Evolutionary conservation across 1,140 invertebrate species (phyloP), one percentile per base, ranked within the genome.

Genomic region (Solen grandis): DNA sequence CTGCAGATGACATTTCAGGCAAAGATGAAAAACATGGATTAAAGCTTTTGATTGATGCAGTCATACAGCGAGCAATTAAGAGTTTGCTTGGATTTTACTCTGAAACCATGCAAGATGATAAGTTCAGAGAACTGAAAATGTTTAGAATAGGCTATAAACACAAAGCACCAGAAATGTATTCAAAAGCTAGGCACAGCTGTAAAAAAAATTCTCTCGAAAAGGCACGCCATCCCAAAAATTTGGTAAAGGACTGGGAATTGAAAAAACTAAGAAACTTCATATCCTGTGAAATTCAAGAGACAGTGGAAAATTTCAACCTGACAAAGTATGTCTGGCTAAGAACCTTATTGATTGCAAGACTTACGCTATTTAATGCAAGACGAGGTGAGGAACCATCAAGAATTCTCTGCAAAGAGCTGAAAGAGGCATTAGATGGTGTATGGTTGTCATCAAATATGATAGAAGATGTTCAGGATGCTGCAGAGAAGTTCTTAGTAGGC

Each of bases 401-500:
- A 52, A 60, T 79, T 14, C 46, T 78, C 31, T 19, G 57, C 29
- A 16, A 65, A 63, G 57, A 83, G 27, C 79, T 33, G 74, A 35
- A 68, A 55, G 74, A 78, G 65, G 81, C 81, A 5, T 35, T 50
- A 22, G 75, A 75, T 66, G 33, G 46, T 2, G 57, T 60, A 22
- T 83, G 60, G 82, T 13, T 69, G n/a, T 70, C 75, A 66, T 2
- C 52, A 54, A 33, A 79, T 35, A 35, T 16, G 22, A 36, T 75
- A 35, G 74, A 82, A 57, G 66, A 57, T 52, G 66, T 78, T 66
- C 33, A 70, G 35, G 82, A 83, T 69, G 38, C 68, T 36, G 82
- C 82, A 50, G 82, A 83, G 36, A 65, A 83, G 29, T 80, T 65
- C 55, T 65, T 83, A 19, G n/a, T 83, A 46, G 81, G 75, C 31